Conservation (phyloP, 2,113 vertebrate genomes). For the Nannospalax galili region DNA sequence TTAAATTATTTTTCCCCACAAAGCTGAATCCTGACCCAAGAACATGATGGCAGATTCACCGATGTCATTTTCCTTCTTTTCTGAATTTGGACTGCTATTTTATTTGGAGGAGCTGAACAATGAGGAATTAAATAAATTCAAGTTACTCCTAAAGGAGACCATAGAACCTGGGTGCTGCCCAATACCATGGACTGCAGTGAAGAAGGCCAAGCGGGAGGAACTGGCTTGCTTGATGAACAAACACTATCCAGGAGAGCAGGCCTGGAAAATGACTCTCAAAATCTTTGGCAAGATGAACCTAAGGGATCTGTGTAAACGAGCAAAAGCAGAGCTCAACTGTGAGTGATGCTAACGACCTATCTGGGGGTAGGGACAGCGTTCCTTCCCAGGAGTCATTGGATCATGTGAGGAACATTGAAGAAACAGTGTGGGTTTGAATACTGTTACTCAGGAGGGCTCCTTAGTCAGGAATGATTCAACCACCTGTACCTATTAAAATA, state of each 20-base stretch:
- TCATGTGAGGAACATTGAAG: slow-evolving; percentile 7
- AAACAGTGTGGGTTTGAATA: not conserved
- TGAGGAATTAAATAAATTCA: slow-evolving; percentile 72
- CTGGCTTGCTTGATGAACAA: slow-evolving; percentile 63
- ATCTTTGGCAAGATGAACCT: slow-evolving; percentile 66
- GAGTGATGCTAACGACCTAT: not conserved
- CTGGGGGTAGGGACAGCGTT: not conserved
- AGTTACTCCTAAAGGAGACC: slow-evolving; percentile 55
- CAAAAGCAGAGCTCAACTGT: slow-evolving; percentile 59
- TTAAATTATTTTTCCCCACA: not conserved
- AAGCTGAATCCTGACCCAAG: not conserved
- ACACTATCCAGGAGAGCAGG: slow-evolving; percentile 44
- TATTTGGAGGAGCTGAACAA: slow-evolving; percentile 69
- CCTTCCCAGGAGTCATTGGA: not conserved
- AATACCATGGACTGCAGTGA: slow-evolving; percentile 58
- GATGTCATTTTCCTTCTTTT: slow-evolving; percentile 2
- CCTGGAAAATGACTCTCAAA: slow-evolving; percentile 53
- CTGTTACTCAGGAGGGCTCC: not conserved
- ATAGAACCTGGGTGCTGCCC: not conserved
- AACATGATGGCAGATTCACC: slow-evolving; percentile 53
- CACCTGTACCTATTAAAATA: not conserved
- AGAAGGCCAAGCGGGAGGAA: slow-evolving; percentile 39
- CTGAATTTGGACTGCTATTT: slow-evolving; percentile 49
- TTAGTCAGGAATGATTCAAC: not conserved
- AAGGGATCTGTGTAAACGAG: slow-evolving; percentile 47